A percentile compares a stretch with the other conserved stretches of the same genome.
Evolutionary conservation across 2,888 invertebrate genomes (phyloP).

Genomic region (Dione juno): DNA sequence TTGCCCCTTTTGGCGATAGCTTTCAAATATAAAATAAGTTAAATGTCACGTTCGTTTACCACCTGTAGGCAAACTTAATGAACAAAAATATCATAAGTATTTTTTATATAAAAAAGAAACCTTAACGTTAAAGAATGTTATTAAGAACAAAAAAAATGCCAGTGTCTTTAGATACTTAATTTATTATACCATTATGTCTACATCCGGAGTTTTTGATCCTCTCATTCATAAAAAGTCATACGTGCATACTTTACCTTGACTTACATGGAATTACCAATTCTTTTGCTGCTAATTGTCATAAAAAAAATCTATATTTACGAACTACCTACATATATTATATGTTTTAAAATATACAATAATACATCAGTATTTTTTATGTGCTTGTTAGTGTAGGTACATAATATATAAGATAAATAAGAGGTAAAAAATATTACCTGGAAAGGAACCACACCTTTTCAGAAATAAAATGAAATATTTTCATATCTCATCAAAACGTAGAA

Average conservation of each 20-base stretch:
- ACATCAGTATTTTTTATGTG: too few species aligned
- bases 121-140: neutral
- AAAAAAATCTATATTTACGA: neutral
- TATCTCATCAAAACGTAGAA: too few species aligned
- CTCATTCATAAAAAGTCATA: neutral
- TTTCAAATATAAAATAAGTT: neutral
- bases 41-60: neutral
- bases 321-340: too few species aligned
- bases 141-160: neutral
- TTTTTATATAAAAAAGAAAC: neutral
- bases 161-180: conserved; percentile 1
- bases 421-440: too few species aligned
- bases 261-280: conserved; percentile 8
- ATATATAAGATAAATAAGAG: too few species aligned
- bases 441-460: too few species aligned
- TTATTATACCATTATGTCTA: conserved; percentile 6
- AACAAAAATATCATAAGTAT: neutral
- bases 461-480: too few species aligned
- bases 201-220: conserved; percentile 6
- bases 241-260: neutral
- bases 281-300: neutral
- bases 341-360: too few species aligned
- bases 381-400: too few species aligned
- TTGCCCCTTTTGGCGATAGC: too few species aligned
- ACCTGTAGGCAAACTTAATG: neutral